These are phyloP conservation scores for Xiphorhynchus elegans DNA, from an alignment of 2,113 vertebrate genomes.

Conservation along the genomic window DNA sequence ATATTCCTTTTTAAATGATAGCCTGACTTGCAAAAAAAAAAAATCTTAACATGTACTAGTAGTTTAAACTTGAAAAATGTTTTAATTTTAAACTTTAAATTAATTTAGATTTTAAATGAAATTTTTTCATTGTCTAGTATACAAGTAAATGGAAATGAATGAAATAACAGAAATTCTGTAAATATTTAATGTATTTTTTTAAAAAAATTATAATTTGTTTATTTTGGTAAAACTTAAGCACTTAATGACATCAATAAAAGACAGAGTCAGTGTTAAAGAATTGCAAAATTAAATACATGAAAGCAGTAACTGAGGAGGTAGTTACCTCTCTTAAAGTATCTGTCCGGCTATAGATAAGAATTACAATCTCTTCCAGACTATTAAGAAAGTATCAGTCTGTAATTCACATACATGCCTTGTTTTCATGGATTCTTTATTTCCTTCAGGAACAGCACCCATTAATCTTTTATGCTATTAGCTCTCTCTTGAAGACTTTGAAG, in stretches of 20 bases:
- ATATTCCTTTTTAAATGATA: neutral
- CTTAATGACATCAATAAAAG: neutral
- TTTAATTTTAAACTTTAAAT: neutral
- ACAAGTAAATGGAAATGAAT: neutral
- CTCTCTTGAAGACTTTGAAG: slow-evolving; percentile 30
- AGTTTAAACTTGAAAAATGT: neutral
- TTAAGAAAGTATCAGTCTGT: neutral
- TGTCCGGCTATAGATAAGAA: neutral
- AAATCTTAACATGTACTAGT: neutral
- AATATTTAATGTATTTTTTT: neutral
- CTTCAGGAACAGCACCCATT: neutral
- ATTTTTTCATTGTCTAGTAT: neutral
- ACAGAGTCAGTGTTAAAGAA: neutral
- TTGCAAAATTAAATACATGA: neutral
- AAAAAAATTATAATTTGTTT: neutral
- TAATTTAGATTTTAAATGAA: neutral
- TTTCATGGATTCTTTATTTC: neutral
- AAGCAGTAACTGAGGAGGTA: neutral
- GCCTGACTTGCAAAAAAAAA: neutral
- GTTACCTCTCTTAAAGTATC: neutral
- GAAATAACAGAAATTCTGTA: neutral
- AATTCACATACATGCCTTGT: neutral
- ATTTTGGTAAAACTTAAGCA: neutral
- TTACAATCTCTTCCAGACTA: neutral
- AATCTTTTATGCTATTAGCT: neutral